Evolutionary conservation across 2,888 invertebrate genomes (phyloP), one percentile per base, ranked within the genome.

Genomic region (Salpingus planirostris): DNA sequence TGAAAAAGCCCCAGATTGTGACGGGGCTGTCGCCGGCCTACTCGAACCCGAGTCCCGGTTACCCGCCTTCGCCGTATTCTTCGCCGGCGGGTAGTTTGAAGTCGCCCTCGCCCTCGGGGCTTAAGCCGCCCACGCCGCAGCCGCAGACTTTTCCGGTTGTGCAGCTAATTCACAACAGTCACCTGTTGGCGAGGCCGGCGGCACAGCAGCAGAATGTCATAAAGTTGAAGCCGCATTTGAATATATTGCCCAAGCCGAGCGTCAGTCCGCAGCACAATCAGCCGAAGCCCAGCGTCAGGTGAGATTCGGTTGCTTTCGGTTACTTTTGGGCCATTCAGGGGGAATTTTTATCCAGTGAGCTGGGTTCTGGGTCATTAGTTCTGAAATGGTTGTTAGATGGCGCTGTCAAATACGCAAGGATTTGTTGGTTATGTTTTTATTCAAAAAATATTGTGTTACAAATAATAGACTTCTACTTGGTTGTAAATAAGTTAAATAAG

Each of bases 211-310:
- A 63, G 44, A 62, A 62, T 41, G 58, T 64, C 24, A 63, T 65
- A 38, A 66, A 66, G 44, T 49, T 66, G 33, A 66, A 66, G 40
- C 65, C 65, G 8, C 66, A 64, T 38, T 50, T 65, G 36, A 66
- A 65, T 47, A 66, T 66, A 39, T 48, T 66, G 41, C 66, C 66
- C 5, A 66, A 66, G 46, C 66, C 66, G n/a, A 57, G 61, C 37
- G 62, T 60, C 33, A 61, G 60, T 32, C 57, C 54, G 10, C 62
- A 60, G 44, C 62, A 58, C 13, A 57, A 5, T 5, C 4, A 61
- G 31, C 61, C 62, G 4, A 64, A 63, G 45, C 62, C 63, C 11
- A 63, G 63, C 48, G 63, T 63, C 30, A 64, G 62, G 64, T 63
- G 47, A n/a, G n/a, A n/a, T n/a, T n/a, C n/a, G n/a, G n/a, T n/a